Base-by-base conservation (phyloP, 2,888 invertebrate species). In the Baronia brevicornis region DNA sequence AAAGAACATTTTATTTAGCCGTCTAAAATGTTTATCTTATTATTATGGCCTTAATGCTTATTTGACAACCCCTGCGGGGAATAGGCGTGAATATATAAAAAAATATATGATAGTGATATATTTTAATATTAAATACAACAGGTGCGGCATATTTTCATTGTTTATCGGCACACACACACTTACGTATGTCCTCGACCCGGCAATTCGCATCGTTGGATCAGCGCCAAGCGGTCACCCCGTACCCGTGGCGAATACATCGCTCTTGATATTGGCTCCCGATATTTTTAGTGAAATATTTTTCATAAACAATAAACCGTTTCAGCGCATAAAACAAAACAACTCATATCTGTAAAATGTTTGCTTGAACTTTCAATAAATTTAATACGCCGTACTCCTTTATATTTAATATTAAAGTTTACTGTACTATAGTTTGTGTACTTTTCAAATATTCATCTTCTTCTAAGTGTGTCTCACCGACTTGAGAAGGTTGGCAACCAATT, bases 141-240 rank as follows among this genome's bases (percentile, higher is more conserved):
- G 39, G 33, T 43, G 39, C 41, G 23, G 33, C 18, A 32, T 33
- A 31, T 33, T 41, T 39, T 33, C 38, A 44, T 51, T 49, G 46
- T 46, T 46, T 44, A 41, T 42, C 36, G 24, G 31, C 38, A 44
- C 44, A 36, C 26, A 20, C 36, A 39, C 26, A 34, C n/a, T n/a
- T n/a, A n/a, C n/a, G n/a, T n/a, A 39, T 38, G 46, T 40, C 54
- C 54, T 55, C 54, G 53, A 53, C 49, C 53, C 43, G 39, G 37
- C 51, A 43, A 20, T 35, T 40, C 23, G 36, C 36, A 31, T 34
- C 36, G 28, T 47, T 60, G 59, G 60, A 43, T 20, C 10, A 11
- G 10, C 17, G 56, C 60, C 60, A 54, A 46, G 38, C 35, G 4
- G 21, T 11, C 7, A 5, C 17, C 20, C 13, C 11, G 31, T n/a